These are phyloP conservation scores for Neoascia interrupta DNA, from an alignment of 2,888 invertebrate genomes.

Conservation along the genomic window DNA sequence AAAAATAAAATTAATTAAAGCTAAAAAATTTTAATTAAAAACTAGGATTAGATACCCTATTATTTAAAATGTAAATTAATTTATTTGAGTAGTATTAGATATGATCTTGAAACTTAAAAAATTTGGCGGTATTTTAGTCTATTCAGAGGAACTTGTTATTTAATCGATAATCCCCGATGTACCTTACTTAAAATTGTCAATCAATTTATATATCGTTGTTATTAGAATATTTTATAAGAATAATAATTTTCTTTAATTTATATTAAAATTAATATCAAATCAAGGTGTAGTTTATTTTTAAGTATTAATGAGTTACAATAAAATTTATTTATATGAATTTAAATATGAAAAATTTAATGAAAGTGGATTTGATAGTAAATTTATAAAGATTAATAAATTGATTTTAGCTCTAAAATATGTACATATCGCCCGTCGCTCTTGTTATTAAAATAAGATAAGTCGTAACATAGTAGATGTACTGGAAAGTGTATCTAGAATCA, in stretches of 20 bases:
- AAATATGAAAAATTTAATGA: slow-evolving; percentile 81
- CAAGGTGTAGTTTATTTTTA: too few species aligned
- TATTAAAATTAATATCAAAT: slow-evolving; percentile 83
- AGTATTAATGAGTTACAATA: slow-evolving; percentile 86
- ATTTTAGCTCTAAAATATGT: slow-evolving; percentile 85
- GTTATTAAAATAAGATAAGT: slow-evolving; percentile 84
- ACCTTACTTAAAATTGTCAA: slow-evolving; percentile 79
- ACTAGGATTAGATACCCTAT: slow-evolving; percentile 87
- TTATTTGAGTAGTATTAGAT: slow-evolving; percentile 82
- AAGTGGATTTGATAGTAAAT: slow-evolving; percentile 86
- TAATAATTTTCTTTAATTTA: slow-evolving; percentile 80
- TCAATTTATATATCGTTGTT: slow-evolving; percentile 87
- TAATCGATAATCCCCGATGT: slow-evolving; percentile 84
- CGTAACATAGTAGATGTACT: too few species aligned
- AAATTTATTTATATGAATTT: slow-evolving; percentile 79
- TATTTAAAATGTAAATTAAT: slow-evolving; percentile 79
- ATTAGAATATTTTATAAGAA: slow-evolving; percentile 81
- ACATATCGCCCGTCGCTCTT: slow-evolving; percentile 91
- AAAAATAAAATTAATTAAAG: slow-evolving; percentile 76
- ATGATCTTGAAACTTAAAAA: slow-evolving; percentile 85
- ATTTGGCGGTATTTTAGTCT: slow-evolving; percentile 86
- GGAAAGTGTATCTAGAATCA: slow-evolving; percentile 87
- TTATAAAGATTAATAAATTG: slow-evolving; percentile 81
- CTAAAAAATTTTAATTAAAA: slow-evolving; percentile 79
- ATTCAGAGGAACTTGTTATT: slow-evolving; percentile 85